Base-by-base conservation (phyloP, 2,888 invertebrate genomes). In the Protophormia terraenovae region DNA sequence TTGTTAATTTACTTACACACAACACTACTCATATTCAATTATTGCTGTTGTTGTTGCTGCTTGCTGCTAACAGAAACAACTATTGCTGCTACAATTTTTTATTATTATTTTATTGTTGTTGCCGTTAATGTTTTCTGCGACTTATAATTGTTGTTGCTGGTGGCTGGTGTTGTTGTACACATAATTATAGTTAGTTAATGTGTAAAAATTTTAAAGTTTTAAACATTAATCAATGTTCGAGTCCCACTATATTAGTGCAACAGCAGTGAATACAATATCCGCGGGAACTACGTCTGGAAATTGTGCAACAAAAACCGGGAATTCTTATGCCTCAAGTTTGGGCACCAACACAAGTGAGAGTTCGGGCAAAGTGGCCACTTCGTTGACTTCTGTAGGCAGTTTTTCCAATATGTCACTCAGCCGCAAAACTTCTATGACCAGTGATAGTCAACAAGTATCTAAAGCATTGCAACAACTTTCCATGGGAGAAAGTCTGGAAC, bases 381-480 rank as follows among this genome's bases (percentile, higher is more conserved):
- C 83, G 1, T 38, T 76, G n/a, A 50, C 78, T 8, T 79, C 76
- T 47, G 55, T 72, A 14, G 29, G 64, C n/a, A 72, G 66, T 55
- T 69, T 6, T 55, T 22, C 60, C 29, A 79, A 67, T 14, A 50
- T 86, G 86, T 67, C 83, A 32, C 50, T 78, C 19, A 88, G 88
- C 50, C 88, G 89, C 0, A 89, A 89, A 60, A 89, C 89, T 4
- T 89, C 89, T 29, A 87, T 87, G 82, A 88, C 88, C 1, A 24
- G 14, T 55, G 89, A 89, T 12, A 84, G 86, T 47, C 87, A 86
- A 32, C 87, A 87, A 67, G 53, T 89, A 58, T 87, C 88, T 32
- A 81, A 86, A 19, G 78, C 87, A 10, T 72, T 89, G 27, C 88
- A 87, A 19, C 84, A 86, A 16, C 71, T 89, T 47, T 87, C 88